Evolutionary conservation across 2,113 vertebrate genomes (phyloP).

Genomic region (Lamprotornis superbus): DNA sequence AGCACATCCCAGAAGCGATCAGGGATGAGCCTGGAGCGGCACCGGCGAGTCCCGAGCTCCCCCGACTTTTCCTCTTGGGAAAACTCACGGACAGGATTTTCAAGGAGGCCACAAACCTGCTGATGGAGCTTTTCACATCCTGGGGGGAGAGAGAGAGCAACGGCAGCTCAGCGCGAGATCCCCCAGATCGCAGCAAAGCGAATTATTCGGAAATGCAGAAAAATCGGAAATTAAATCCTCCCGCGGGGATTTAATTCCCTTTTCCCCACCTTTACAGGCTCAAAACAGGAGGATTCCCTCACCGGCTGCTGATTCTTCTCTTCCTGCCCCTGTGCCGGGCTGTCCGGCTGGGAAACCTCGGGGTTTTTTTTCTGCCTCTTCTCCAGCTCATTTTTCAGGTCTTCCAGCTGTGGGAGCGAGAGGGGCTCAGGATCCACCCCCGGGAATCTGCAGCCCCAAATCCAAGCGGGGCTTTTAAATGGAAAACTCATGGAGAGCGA

Average conservation of each 20-base stretch:
- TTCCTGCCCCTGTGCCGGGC: fast-evolving
- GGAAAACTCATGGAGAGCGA: fast-evolving
- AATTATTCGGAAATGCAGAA: background rate
- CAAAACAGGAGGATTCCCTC: background rate
- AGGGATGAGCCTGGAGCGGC: background rate
- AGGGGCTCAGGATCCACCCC: background rate
- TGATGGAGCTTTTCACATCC: background rate
- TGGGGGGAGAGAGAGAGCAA: background rate
- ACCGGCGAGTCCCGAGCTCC: fast-evolving
- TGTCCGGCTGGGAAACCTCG: background rate
- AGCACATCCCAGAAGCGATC: background rate
- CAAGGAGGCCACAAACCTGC: background rate
- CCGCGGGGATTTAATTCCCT: background rate
- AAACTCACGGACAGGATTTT: fast-evolving
- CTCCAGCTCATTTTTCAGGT: slow-evolving; percentile 29
- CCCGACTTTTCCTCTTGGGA: background rate
- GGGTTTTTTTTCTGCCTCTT: background rate
- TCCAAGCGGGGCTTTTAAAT: background rate
- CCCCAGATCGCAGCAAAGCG: background rate
- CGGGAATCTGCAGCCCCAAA: background rate
- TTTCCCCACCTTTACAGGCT: background rate
- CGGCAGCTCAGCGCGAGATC: fast-evolving
- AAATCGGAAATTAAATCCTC: too few species aligned
- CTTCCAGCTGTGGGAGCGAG: background rate
- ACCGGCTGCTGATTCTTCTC: background rate